Evolutionary conservation across 2,113 vertebrate species (phyloP).

Genomic region (Bettongia penicillata): DNA sequence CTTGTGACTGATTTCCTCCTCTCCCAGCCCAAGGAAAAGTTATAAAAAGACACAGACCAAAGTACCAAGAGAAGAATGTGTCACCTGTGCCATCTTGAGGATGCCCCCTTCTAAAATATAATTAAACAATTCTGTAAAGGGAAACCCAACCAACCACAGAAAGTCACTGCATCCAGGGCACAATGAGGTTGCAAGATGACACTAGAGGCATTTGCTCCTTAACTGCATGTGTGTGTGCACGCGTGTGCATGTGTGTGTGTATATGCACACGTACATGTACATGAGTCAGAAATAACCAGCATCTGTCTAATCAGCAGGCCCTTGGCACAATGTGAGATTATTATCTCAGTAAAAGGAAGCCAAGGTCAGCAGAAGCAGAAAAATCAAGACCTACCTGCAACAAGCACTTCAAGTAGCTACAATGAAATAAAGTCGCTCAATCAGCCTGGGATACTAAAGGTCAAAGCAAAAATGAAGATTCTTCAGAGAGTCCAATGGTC

Average conservation of each 20-base stretch:
- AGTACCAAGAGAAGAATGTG: background rate
- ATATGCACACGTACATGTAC: background rate
- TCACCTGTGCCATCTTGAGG: background rate
- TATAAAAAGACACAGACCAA: background rate
- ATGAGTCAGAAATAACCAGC: background rate
- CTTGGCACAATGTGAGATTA: background rate
- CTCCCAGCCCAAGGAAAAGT: background rate
- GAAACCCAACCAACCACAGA: constrained; percentile 21
- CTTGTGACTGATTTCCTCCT: too few species aligned
- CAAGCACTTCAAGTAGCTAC: background rate
- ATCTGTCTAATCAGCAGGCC: too few species aligned
- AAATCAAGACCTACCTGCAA: background rate
- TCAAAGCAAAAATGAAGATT: background rate
- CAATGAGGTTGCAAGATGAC: background rate
- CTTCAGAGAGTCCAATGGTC: background rate
- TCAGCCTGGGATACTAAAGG: background rate
- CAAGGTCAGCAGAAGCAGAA: background rate
- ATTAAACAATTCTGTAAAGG: constrained; percentile 20
- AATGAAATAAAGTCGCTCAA: background rate
- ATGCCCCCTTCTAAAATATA: constrained; percentile 23
- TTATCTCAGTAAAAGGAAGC: background rate
- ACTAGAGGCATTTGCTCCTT: background rate
- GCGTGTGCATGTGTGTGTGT: too few species aligned
- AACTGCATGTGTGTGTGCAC: too few species aligned
- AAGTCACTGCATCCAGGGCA: constrained; percentile 21